Evolutionary conservation across 1,140 invertebrate genomes (phyloP).

Genomic region (Melitaea cinxia): DNA sequence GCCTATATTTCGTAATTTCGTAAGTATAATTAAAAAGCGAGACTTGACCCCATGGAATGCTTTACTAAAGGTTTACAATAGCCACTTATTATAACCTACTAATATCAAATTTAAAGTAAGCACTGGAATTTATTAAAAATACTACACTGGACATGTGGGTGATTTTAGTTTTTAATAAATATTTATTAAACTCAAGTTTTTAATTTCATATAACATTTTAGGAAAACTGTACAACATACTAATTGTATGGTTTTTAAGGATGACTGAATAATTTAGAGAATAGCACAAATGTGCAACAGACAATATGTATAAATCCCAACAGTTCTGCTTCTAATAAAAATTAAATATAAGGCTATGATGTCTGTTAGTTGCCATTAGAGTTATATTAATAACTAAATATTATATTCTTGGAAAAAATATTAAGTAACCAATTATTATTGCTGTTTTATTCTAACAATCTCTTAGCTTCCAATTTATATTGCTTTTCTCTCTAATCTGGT

Average conservation of each 20-base stretch:
- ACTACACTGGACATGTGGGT: constrained; percentile 18
- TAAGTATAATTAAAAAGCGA: constrained; percentile 29
- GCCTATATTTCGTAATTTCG: constrained; percentile 13
- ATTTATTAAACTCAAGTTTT: not conserved
- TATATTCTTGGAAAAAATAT: constrained; percentile 5
- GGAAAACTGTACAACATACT: too few species aligned
- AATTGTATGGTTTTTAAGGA: too few species aligned
- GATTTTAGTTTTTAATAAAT: not conserved
- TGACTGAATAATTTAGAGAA: not conserved
- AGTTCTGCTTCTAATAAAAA: not conserved
- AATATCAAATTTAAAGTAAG: constrained; percentile 52
- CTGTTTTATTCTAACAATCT: constrained; percentile 11
- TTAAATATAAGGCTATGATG: not conserved
- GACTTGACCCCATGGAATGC: constrained; percentile 65
- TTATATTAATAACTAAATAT: not conserved
- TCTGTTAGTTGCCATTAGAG: not conserved
- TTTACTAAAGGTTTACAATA: constrained; percentile 47
- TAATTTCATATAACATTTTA: not conserved
- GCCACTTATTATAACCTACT: constrained; percentile 47
- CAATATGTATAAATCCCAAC: not conserved
- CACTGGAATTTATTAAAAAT: constrained; percentile 45
- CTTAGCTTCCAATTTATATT: constrained; percentile 8
- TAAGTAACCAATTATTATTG: constrained; percentile 19
- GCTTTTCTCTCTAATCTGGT: constrained; percentile 7
- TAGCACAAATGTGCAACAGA: not conserved